Percentiles rank a stretch among this genome's conserved stretches.
Conservation (phyloP, 2,797 vertebrate species). For the Balearica regulorum region DNA sequence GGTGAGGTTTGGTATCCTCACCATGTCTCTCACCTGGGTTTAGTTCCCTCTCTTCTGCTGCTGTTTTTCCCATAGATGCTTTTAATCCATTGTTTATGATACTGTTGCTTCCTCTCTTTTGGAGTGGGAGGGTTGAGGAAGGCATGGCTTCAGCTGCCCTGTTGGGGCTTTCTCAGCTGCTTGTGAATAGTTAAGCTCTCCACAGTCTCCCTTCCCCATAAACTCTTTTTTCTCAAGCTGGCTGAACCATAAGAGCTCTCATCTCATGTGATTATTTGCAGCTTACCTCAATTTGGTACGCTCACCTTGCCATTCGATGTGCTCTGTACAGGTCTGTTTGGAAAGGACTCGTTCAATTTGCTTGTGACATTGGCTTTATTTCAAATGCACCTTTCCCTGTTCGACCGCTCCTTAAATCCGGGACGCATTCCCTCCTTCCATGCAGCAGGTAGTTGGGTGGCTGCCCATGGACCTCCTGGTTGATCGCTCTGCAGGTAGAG, state of each 20-base stretch:
- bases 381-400: not conserved
- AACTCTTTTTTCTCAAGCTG: not conserved
- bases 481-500: not conserved
- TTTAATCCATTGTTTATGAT: not conserved
- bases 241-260: not conserved
- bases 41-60: not conserved
- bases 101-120: not conserved
- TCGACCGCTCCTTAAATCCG: not conserved
- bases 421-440: not conserved
- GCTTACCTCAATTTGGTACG: not conserved
- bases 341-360: not conserved
- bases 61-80: not conserved
- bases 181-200: not conserved
- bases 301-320: not conserved
- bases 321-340: not conserved
- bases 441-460: not conserved
- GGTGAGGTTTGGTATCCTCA: not conserved
- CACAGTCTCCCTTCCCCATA: not conserved
- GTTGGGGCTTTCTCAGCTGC: not conserved
- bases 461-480: rapidly evolving
- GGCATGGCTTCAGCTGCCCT: not conserved
- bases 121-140: not conserved
- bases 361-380: not conserved
- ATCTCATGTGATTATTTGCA: rapidly evolving
- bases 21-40: not conserved